These are phyloP conservation scores for Porites lobata DNA, from an alignment of 92 coral and sea anemone genomes.

Conservation along the genomic window DNA sequence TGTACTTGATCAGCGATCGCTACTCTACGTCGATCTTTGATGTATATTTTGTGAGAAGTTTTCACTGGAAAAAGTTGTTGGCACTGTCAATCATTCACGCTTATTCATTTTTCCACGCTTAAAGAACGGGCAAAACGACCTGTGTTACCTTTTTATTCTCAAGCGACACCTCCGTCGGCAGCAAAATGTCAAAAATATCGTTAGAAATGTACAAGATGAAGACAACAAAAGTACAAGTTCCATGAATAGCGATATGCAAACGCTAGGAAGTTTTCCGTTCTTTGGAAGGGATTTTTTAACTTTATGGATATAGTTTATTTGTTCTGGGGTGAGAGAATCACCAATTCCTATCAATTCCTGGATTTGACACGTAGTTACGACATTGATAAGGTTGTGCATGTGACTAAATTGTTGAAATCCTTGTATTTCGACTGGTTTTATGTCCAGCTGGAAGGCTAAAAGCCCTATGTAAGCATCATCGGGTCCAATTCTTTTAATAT, in stretches of 20 bases:
- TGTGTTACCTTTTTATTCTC: too few relatives aligned
- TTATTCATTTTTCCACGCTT: too few relatives aligned
- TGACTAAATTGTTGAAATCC: conserved; percentile 63
- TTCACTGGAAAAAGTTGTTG: too few relatives aligned
- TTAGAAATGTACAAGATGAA: neutral
- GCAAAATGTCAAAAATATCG: neutral
- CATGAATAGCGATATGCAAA: conserved; percentile 42
- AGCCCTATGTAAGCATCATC: conserved; percentile 90
- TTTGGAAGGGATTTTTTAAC: conserved; percentile 8
- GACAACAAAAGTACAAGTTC: conserved; percentile 18
- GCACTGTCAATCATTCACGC: too few relatives aligned
- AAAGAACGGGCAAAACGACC: too few relatives aligned
- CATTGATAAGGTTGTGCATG: conserved; percentile 43
- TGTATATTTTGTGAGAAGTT: too few relatives aligned
- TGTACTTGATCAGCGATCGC: too few relatives aligned
- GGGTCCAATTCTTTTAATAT: conserved; percentile 65
- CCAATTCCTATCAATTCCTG: conserved; percentile 75
- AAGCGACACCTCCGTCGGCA: neutral
- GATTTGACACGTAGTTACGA: conserved; percentile 76
- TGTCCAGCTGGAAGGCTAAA: conserved; percentile 63
- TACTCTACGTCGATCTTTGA: too few relatives aligned
- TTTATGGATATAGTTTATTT: conserved; percentile 75
- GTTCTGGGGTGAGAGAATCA: conserved; percentile 81
- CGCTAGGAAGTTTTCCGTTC: neutral
- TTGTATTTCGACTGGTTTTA: conserved; percentile 63